phyloP scores from a whole-genome alignment of 2,113 vertebrate genomes.

The Poeciliopsis occidentalis region DNA sequence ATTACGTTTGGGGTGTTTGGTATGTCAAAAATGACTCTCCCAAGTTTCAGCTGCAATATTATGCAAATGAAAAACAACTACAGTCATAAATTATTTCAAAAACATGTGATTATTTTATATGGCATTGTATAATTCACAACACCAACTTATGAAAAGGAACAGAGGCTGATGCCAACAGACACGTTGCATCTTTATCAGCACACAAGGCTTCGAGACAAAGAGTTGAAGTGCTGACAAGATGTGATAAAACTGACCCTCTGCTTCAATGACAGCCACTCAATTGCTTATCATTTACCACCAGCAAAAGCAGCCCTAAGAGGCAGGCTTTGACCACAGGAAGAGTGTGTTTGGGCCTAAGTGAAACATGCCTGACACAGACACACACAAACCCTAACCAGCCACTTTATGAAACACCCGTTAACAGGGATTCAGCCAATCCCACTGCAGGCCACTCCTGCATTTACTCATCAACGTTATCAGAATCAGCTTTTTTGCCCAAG shows the following conservation, averaged over 20 bases:
- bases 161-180: not conserved
- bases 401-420: not conserved
- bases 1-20: not conserved
- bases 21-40: not conserved
- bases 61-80: not conserved
- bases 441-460: not conserved
- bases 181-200: not conserved
- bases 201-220: not conserved
- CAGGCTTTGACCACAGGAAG: constrained; percentile 9
- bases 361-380: not conserved
- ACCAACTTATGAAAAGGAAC: not conserved
- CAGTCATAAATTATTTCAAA: not conserved
- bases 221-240: constrained; percentile 21
- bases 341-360: too few species aligned
- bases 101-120: not conserved
- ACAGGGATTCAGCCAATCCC: not conserved
- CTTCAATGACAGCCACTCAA: constrained; percentile 16
- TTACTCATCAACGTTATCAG: not conserved
- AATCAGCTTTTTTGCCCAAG: too few species aligned
- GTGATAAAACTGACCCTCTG: constrained; percentile 9
- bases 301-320: constrained; percentile 42
- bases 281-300: constrained; percentile 48
- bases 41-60: not conserved
- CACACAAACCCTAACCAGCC: constrained; percentile 1
- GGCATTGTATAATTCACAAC: not conserved